Percentiles rank a stretch among this genome's conserved stretches.
Conservation (phyloP, 2,888 invertebrate species). For the Lycophotia porphyrea region DNA sequence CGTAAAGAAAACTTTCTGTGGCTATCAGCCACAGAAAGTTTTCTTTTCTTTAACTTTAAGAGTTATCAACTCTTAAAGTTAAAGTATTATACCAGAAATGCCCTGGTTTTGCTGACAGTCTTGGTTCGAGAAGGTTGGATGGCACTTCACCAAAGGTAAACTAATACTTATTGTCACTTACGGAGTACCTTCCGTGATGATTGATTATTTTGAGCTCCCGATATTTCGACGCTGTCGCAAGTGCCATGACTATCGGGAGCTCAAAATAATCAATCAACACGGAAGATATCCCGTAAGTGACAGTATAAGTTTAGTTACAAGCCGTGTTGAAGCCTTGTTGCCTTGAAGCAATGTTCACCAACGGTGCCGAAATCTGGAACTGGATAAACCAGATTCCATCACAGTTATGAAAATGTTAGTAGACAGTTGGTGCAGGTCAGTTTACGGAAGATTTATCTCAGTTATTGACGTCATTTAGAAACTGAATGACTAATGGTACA, state of each 20-base stretch:
- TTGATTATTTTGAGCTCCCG: too few species aligned
- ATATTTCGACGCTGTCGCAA: too few species aligned
- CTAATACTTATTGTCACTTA: too few species aligned
- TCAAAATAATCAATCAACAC: too few species aligned
- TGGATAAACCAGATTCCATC: not conserved
- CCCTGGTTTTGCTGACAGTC: not conserved
- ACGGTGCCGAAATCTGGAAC: not conserved
- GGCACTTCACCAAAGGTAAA: not conserved
- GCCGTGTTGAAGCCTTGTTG: too few species aligned
- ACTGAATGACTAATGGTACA: constrained; percentile 49
- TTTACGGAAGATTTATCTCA: constrained; percentile 31
- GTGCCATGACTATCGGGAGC: too few species aligned
- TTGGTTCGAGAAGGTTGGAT: not conserved
- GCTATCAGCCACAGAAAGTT: too few species aligned
- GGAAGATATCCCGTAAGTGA: too few species aligned
- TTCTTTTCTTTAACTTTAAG: too few species aligned
- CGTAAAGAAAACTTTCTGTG: not conserved
- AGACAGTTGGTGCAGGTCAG: not conserved
- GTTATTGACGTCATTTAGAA: constrained; percentile 45
- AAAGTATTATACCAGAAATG: not conserved
- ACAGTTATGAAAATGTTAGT: not conserved
- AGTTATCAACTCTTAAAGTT: too few species aligned
- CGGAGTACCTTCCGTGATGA: too few species aligned
- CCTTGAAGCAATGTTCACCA: not conserved
- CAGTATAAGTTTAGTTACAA: too few species aligned